These are phyloP conservation scores for Chironomus tepperi DNA, from an alignment of 1,140 invertebrate genomes.

Conservation along the genomic window DNA sequence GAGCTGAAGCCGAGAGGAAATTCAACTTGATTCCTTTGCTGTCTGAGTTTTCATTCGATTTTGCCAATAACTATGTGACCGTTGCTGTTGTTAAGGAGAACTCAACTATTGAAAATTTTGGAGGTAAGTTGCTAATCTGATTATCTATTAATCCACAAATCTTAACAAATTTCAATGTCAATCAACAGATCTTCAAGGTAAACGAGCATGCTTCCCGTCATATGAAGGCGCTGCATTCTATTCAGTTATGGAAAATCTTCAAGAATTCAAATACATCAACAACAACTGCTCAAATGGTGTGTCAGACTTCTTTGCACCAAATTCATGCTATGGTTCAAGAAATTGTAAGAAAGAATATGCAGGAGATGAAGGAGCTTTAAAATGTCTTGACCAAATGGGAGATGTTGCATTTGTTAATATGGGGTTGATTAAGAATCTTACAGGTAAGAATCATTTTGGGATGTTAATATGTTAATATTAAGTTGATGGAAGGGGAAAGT, in stretches of 20 bases:
- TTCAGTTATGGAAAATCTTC: conserved; percentile 49
- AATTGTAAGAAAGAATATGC: conserved; percentile 37
- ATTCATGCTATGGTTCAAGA: conserved; percentile 44
- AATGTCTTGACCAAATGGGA: conserved; percentile 65
- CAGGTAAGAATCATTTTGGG: too few species aligned
- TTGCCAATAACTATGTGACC: conserved; percentile 52
- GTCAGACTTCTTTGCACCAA: conserved; percentile 50
- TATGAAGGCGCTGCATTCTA: conserved; percentile 57
- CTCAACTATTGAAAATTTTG: conserved; percentile 47
- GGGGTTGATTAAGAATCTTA: conserved; percentile 54
- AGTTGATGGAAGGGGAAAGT: too few species aligned
- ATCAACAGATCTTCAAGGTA: conserved; percentile 49
- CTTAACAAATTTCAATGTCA: not conserved
- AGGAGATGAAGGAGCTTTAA: conserved; percentile 57
- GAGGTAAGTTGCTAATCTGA: too few species aligned
- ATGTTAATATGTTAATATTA: too few species aligned
- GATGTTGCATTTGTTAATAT: conserved; percentile 81
- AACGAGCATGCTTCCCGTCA: conserved; percentile 59
- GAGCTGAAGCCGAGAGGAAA: conserved; percentile 47
- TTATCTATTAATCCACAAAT: not conserved
- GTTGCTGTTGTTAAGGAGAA: conserved; percentile 60
- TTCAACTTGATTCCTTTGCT: conserved; percentile 55
- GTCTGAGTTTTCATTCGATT: conserved; percentile 51
- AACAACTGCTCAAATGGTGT: conserved; percentile 38
- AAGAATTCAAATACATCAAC: conserved; percentile 40